Evolutionary conservation across 2,888 invertebrate genomes (phyloP).

Genomic region (Phalera bucephala): DNA sequence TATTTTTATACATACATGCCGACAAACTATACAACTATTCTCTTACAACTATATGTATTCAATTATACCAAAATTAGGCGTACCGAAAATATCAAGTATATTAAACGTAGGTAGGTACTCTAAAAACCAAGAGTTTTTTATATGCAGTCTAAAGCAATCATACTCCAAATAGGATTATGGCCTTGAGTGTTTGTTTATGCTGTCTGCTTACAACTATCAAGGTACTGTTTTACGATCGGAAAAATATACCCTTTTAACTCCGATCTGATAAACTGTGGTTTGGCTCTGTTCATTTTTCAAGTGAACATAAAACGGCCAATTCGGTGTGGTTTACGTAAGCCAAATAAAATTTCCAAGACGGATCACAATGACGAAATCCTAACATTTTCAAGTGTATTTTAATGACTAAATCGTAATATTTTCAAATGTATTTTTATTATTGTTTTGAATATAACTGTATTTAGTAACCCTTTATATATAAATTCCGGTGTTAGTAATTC

Average conservation of each 20-base stretch:
- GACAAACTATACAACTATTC: no score
- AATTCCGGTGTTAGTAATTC: no score
- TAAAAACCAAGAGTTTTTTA: no score
- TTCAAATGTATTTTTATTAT: no score
- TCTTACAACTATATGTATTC: no score
- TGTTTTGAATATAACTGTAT: constrained; percentile 3
- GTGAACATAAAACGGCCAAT: constrained; percentile 12
- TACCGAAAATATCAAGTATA: no score
- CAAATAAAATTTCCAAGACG: background rate
- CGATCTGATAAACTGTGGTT: constrained; percentile 16
- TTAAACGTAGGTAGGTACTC: no score
- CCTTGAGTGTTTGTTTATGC: constrained; percentile 11
- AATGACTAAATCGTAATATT: no score
- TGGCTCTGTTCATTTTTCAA: constrained; percentile 18
- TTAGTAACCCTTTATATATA: no score
- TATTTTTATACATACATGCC: no score
- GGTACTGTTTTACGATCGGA: constrained; percentile 22
- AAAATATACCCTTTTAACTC: constrained; percentile 16
- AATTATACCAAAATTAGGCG: no score
- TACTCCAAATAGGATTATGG: constrained; percentile 2
- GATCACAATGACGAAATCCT: constrained; percentile 7
- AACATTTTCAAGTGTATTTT: constrained; percentile 3
- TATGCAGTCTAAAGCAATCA: no score
- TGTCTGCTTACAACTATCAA: constrained; percentile 4
- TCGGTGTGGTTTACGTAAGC: background rate